Conservation (phyloP, 2,888 invertebrate species). For the Tachystola acroxantha region DNA sequence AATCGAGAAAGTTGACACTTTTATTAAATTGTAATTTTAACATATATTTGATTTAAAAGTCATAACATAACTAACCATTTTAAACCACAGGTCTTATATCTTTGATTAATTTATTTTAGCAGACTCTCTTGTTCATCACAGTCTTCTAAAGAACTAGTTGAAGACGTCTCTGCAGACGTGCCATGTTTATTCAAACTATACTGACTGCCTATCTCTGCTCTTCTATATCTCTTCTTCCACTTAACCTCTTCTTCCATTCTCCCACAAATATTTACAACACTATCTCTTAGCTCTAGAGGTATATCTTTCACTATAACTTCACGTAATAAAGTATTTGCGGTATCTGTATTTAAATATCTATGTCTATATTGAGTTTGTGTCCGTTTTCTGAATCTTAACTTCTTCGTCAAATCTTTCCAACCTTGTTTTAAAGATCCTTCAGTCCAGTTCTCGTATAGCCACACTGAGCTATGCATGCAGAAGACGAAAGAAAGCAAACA, state of each 20-base stretch:
- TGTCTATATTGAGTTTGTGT: slow-evolving; percentile 4
- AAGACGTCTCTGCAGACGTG: slow-evolving; percentile 7
- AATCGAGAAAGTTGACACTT: too few relatives aligned
- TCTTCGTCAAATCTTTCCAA: slow-evolving; percentile 13
- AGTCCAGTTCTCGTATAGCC: slow-evolving; percentile 27
- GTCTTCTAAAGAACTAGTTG: slow-evolving; percentile 10
- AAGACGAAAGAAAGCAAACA: slow-evolving; percentile 33
- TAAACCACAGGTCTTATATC: too few relatives aligned
- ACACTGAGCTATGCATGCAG: slow-evolving; percentile 26
- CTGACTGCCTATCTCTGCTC: slow-evolving; percentile 30
- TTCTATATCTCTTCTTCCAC: slow-evolving; percentile 41
- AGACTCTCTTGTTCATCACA: slow-evolving; percentile 3
- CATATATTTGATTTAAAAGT: too few relatives aligned
- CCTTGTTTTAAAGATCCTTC: slow-evolving; percentile 15
- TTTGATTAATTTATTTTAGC: slow-evolving; percentile 9
- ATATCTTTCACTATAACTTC: slow-evolving; percentile 50
- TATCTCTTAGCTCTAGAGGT: slow-evolving; percentile 47
- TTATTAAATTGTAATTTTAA: too few relatives aligned
- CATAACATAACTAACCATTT: too few relatives aligned
- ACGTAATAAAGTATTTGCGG: slow-evolving; percentile 41
- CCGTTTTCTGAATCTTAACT: slow-evolving; percentile 15
- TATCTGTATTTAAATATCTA: slow-evolving; percentile 23
- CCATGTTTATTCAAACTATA: slow-evolving; percentile 20
- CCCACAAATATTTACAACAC: slow-evolving; percentile 42
- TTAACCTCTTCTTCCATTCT: slow-evolving; percentile 38